These are phyloP conservation scores for Eurosta solidaginis DNA, from an alignment of 1,140 invertebrate species.

Conservation along the genomic window DNA sequence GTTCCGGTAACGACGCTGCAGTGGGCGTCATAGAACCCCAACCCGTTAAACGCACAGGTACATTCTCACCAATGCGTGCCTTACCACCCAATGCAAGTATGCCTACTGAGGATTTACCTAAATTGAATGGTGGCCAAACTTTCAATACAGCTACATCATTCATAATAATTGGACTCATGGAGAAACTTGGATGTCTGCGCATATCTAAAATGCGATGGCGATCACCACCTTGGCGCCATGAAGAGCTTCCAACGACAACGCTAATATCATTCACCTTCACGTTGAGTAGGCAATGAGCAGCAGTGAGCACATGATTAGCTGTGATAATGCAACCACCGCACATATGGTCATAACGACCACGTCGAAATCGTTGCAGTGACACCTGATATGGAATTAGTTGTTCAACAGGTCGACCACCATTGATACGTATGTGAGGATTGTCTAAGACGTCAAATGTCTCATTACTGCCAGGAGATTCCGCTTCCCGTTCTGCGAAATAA, in stretches of 20 bases:
- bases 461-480: background rate
- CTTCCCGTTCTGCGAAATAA: background rate
- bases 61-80: slow-evolving; percentile 43
- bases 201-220: slow-evolving; percentile 39
- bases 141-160: slow-evolving; percentile 54
- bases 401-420: slow-evolving; percentile 48
- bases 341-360: slow-evolving; percentile 51
- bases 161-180: slow-evolving; percentile 44
- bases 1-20: slow-evolving; percentile 42
- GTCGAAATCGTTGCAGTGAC: slow-evolving; percentile 45
- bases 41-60: slow-evolving; percentile 48
- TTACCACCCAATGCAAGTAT: slow-evolving; percentile 41
- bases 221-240: slow-evolving; percentile 56
- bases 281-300: slow-evolving; percentile 58
- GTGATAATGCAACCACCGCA: slow-evolving; percentile 59
- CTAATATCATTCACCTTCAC: slow-evolving; percentile 48
- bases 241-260: slow-evolving; percentile 61
- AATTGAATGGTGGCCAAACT: slow-evolving; percentile 44
- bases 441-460: no score
- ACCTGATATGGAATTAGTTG: slow-evolving; percentile 52
- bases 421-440: slow-evolving; percentile 40
- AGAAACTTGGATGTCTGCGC: slow-evolving; percentile 49
- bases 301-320: slow-evolving; percentile 54
- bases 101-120: slow-evolving; percentile 39
- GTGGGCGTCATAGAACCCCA: slow-evolving; percentile 51